Evolutionary conservation across 2,797 vertebrate genomes (phyloP), one percentile per base, ranked within the genome.

Genomic region (Leptatherina wallacei): DNA sequence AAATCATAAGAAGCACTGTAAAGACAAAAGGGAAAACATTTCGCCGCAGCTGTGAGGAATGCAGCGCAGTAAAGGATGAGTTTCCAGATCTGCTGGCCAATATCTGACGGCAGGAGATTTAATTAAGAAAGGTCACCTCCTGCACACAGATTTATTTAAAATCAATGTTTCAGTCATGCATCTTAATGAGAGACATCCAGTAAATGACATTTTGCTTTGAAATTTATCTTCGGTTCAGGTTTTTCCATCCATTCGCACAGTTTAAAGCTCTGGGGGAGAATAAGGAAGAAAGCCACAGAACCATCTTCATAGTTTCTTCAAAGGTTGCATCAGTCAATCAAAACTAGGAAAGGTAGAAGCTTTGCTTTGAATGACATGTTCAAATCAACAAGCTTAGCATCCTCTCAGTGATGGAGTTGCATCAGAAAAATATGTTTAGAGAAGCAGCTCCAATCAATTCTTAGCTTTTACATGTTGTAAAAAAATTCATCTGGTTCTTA

Each of bases 61-160:
- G 44, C 20, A n/a, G 44, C 16, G 18, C 42, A 44, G 44, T 3
- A n/a, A 47, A 2, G 3, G 44, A 20, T 2, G 42, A n/a, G 1
- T 47, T 47, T 47, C 18, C 44, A 9, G 20, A 6, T 47, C 20
- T 47, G 44, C 44, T 47, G 44, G 44, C 20, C 44, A 47, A 2
- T n/a, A 6, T 47, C 44, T 47, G 20, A 47, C 9, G 20, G 44
- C 20, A n/a, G 44, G 42, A 47, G 20, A 47, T 47, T 47, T 47
- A 47, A 47, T 65, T 40, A 10, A 27, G n/a, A 47, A 47, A 47
- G 44, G 44, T 47, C 44, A 47, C n/a, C 20, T 47, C 44, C 20
- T 47, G 44, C 44, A 47, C 20, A 47, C 44, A n/a, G 44, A 47
- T 47, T 47, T 47, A n/a, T 47, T 47, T 47, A n/a, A 47, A 47